Evolutionary conservation across 2,888 invertebrate genomes (phyloP).

Genomic region (Drosophila subsilvestris): DNA sequence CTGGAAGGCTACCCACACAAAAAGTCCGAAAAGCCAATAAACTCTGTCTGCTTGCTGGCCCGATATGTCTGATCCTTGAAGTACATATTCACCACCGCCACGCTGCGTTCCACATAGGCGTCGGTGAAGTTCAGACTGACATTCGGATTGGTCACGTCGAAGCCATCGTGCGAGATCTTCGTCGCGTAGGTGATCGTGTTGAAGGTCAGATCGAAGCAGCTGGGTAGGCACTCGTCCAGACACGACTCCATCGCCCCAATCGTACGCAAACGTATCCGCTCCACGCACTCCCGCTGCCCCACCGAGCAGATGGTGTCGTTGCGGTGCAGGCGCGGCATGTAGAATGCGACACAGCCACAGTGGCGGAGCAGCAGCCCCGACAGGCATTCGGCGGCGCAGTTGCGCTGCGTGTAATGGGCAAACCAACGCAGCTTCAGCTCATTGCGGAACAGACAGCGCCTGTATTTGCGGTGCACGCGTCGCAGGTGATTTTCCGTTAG

Average conservation of each 20-base stretch:
- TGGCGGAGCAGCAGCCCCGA: constrained; percentile 86
- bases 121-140: constrained; percentile 55
- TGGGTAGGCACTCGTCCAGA: constrained; percentile 87
- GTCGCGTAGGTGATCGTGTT: constrained; percentile 86
- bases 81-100: constrained; percentile 90
- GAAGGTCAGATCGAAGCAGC: constrained; percentile 90
- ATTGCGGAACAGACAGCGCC: constrained; percentile 89
- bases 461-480: constrained; percentile 66
- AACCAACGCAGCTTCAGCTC: constrained; percentile 88
- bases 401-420: constrained; percentile 90
- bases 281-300: constrained; percentile 86
- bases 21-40: constrained; percentile 92
- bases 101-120: constrained; percentile 85
- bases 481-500: constrained; percentile 70
- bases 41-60: constrained; percentile 89
- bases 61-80: constrained; percentile 89
- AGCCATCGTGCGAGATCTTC: constrained; percentile 83
- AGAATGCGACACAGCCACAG: constrained; percentile 80
- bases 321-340: constrained; percentile 86
- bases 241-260: constrained; percentile 61
- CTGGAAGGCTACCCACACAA: constrained; percentile 86
- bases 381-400: constrained; percentile 92
- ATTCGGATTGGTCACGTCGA: constrained; percentile 52
- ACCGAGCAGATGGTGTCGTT: constrained; percentile 89
- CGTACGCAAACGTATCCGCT: constrained; percentile 61